A percentile compares a stretch with the other conserved stretches of the same genome.
Evolutionary conservation across 2,888 invertebrate species (phyloP).

Genomic region (Eucriotettix oculatus): DNA sequence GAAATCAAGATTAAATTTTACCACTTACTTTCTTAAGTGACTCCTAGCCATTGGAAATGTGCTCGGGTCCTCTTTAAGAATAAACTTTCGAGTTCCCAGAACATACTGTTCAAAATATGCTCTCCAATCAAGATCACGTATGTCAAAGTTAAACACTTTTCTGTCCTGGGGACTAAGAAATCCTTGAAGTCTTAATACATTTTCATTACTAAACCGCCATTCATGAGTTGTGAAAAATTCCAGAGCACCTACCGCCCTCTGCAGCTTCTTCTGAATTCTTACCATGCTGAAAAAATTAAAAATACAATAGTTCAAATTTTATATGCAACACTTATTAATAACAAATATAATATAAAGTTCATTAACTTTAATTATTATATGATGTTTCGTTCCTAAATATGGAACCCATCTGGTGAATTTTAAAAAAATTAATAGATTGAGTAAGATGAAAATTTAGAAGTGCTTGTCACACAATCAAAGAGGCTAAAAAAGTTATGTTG

Average conservation of each 20-base stretch:
- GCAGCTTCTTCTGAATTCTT: conserved; percentile 30
- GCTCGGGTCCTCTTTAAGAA: conserved; percentile 32
- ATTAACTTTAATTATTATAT: too few species aligned
- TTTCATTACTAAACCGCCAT: conserved; percentile 29
- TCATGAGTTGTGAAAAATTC: conserved; percentile 36
- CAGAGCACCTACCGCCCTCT: conserved; percentile 29
- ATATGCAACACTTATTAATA: too few species aligned
- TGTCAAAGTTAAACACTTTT: conserved; percentile 30
- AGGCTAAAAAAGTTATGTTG: too few species aligned
- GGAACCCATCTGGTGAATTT: too few species aligned
- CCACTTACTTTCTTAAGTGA: conserved; percentile 21
- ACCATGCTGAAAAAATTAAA: conserved; percentile 30
- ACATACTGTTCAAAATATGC: conserved; percentile 34
- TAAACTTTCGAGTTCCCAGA: conserved; percentile 31
- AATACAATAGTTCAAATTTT: neutral
- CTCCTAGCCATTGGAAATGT: conserved; percentile 25
- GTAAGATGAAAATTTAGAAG: too few species aligned
- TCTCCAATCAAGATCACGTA: conserved; percentile 31
- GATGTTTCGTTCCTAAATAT: too few species aligned
- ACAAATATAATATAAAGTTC: too few species aligned
- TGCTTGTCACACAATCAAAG: too few species aligned
- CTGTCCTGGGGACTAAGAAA: conserved; percentile 22
- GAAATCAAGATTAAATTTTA: too few species aligned
- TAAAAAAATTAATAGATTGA: too few species aligned
- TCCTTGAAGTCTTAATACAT: conserved; percentile 22